Evolutionary conservation across 2,888 invertebrate genomes (phyloP).

Genomic region (Lithophane ornitopus): DNA sequence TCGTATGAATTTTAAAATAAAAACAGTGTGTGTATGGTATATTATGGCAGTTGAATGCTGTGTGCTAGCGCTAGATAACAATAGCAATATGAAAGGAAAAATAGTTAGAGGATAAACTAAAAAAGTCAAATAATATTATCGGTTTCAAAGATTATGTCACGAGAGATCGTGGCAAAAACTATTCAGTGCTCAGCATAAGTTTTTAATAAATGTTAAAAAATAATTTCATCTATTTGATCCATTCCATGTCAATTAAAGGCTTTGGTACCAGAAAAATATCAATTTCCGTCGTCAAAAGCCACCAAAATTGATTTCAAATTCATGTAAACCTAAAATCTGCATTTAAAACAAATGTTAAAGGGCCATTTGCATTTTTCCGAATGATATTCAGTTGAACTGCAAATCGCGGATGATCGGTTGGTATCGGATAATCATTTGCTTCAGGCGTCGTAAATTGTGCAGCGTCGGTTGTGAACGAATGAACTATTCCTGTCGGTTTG

Average conservation of each 20-base stretch:
- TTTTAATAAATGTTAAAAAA: background rate
- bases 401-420: conserved; percentile 54
- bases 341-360: conserved; percentile 53
- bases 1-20: conserved; percentile 18
- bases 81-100: background rate
- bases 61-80: background rate
- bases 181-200: background rate
- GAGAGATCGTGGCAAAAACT: background rate
- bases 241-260: conserved; percentile 27
- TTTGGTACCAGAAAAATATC: conserved; percentile 7
- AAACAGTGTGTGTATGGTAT: background rate
- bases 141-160: background rate
- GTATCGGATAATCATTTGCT: conserved; percentile 54
- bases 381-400: conserved; percentile 48
- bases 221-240: background rate
- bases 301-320: conserved; percentile 37
- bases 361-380: conserved; percentile 53
- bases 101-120: background rate
- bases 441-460: conserved; percentile 49
- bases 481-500: conserved; percentile 24
- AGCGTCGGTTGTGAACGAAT: conserved; percentile 37
- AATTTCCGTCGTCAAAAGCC: conserved; percentile 12
- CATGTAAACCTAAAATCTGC: conserved; percentile 45
- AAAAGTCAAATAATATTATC: background rate
- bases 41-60: background rate